These are phyloP conservation scores for Poeciliopsis gracilis DNA, from an alignment of 2,797 vertebrate genomes.

Conservation along the genomic window DNA sequence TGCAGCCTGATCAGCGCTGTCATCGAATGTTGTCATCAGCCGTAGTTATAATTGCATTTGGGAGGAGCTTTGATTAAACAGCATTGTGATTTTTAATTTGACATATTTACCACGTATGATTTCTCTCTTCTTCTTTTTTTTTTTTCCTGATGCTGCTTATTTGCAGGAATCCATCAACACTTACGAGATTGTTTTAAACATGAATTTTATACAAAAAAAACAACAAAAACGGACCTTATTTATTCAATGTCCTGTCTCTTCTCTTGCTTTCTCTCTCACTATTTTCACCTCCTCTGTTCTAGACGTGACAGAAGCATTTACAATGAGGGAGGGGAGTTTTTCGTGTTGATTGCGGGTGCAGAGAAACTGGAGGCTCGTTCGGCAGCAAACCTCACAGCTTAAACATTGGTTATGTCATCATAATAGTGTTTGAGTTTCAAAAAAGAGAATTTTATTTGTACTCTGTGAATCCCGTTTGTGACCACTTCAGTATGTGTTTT, in stretches of 20 bases:
- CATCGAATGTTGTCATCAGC: neutral
- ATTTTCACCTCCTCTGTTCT: constrained; percentile 59
- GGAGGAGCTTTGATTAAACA: constrained; percentile 46
- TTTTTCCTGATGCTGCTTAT: constrained; percentile 40
- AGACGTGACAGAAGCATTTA: constrained; percentile 36
- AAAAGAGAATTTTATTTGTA: constrained; percentile 48
- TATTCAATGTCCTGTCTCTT: constrained; percentile 60
- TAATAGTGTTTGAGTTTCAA: constrained; percentile 49
- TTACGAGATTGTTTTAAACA: constrained; percentile 55
- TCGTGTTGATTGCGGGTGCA: constrained; percentile 9
- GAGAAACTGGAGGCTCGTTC: constrained; percentile 23
- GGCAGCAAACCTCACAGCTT: constrained; percentile 20
- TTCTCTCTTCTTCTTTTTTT: neutral
- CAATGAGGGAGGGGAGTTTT: constrained; percentile 25
- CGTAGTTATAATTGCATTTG: constrained; percentile 35
- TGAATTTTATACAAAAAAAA: constrained; percentile 61
- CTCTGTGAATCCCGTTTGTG: constrained; percentile 52
- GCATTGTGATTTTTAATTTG: constrained; percentile 51
- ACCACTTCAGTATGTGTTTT: constrained; percentile 52
- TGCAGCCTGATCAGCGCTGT: constrained; percentile 37
- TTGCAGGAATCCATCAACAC: constrained; percentile 45
- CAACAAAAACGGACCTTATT: constrained; percentile 61
- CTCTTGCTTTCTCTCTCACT: constrained; percentile 53
- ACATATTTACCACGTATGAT: constrained; percentile 53
- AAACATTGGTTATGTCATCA: constrained; percentile 29